phyloP scores from a whole-genome alignment of 2,888 invertebrate genomes.

The Clanis bilineata region DNA sequence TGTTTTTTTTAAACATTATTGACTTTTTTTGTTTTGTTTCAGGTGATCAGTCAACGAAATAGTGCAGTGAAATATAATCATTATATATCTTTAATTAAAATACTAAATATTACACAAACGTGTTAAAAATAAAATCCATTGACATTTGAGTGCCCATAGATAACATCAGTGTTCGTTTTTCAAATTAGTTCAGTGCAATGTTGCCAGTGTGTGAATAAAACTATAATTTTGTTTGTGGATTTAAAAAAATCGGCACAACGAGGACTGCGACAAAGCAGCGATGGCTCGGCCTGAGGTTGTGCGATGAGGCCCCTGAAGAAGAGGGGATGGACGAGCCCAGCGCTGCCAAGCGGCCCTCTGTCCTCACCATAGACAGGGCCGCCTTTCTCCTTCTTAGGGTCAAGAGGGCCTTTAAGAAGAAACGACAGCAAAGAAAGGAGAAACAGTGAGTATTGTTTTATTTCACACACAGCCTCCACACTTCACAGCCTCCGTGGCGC shows the following conservation, averaged over 20 bases:
- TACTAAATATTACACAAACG: background rate
- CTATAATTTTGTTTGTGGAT: background rate
- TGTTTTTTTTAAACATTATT: too few species aligned
- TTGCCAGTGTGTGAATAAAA: background rate
- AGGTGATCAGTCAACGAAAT: background rate
- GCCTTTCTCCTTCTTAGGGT: conserved; percentile 93
- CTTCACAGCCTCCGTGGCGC: too few species aligned
- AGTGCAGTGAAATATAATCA: background rate
- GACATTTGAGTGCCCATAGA: background rate
- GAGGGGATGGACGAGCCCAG: conserved; percentile 75
- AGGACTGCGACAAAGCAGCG: conserved; percentile 69
- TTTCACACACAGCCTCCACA: too few species aligned
- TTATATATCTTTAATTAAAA: background rate
- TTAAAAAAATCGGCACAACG: conserved; percentile 50
- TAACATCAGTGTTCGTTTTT: background rate
- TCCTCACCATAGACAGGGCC: conserved; percentile 93
- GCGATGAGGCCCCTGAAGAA: conserved; percentile 72
- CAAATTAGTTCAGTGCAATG: background rate
- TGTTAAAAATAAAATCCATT: background rate
- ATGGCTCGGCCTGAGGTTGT: conserved; percentile 81
- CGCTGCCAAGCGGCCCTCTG: conserved; percentile 82
- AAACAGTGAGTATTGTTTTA: conserved; percentile 86
- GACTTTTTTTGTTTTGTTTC: background rate
- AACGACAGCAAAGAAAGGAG: conserved; percentile 92
- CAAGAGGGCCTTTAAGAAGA: conserved; percentile 94